Evolutionary conservation across 2,888 invertebrate species (phyloP), one percentile per base, ranked within the genome.

Genomic region (Brenthis ino): DNA sequence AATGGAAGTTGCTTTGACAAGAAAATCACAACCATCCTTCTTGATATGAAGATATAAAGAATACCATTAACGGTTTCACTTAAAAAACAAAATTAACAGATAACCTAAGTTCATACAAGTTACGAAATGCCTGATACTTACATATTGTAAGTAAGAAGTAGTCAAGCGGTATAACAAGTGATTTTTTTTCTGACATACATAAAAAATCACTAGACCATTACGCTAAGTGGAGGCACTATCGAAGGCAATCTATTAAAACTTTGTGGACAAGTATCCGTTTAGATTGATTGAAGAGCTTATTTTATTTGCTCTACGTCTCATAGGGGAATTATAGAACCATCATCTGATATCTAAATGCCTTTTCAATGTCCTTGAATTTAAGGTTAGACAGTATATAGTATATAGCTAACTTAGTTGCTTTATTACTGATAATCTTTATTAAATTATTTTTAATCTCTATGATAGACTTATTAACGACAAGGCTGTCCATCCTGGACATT

Each of bases 241-340:
- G 82, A 85, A 84, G 81, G 80, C 86, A 90, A 89, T 91, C 85
- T 91, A 88, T 86, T 87, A 87, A 86, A 87, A 85, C 84, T 85
- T 85, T 80, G 83, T 81, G 81, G 85, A 81, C 82, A 81, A 82
- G 76, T 76, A 77, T 77, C 76, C 77, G 79, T 77, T 78, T 78
- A 80, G 82, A 85, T 87, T 87, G 88, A 89, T 88, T 84, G 85
- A 83, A 82, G 77, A 82, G 82, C 82, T 85, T 84, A 85, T 84
- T 84, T 83, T 87, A 85, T 86, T 88, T 86, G 81, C 75, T 77
- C 73, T 79, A 76, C 73, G 78, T 78, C 82, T 79, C 82, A 72
- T 77, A 73, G 76, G 83, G 79, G 78, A 80, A 75, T 79, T 75
- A 76, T 81, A 77, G 50, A 48, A 50, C 56, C n/a, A 33, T 54